Percentiles rank a stretch among this genome's conserved stretches.
Conservation (phyloP, 1,140 invertebrate species). For the Radopholus similis region DNA sequence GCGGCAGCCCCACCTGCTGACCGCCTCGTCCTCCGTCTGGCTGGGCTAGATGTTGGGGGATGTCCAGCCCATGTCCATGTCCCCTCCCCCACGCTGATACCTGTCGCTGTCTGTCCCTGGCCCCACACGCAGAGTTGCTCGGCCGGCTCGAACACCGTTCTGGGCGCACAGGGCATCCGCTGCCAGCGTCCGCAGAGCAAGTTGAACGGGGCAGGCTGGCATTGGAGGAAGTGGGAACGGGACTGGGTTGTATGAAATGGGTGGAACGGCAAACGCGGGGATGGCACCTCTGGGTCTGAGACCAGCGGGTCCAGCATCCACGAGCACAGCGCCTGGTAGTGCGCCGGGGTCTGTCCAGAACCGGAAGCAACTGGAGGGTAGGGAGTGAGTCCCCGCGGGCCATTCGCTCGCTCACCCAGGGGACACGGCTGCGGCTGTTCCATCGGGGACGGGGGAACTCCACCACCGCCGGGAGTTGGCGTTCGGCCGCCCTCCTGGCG, state of each 20-base stretch:
- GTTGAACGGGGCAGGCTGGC: constrained; percentile 59
- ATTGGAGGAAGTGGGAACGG: constrained; percentile 39
- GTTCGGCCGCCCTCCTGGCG: too few relatives aligned
- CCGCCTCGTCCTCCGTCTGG: too few relatives aligned
- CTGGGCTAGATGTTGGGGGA: too few relatives aligned
- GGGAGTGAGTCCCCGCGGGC: not conserved
- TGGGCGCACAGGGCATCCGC: constrained; percentile 58
- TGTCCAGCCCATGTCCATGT: too few relatives aligned
- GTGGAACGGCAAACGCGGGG: constrained; percentile 40
- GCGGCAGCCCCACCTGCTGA: too few relatives aligned
- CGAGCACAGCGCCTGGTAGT: constrained; percentile 53
- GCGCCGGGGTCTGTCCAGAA: constrained; percentile 16
- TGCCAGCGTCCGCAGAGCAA: constrained; percentile 59
- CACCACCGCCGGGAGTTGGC: constrained; percentile 43
- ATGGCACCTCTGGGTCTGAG: constrained; percentile 52
- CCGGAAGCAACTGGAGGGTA: constrained; percentile 7
- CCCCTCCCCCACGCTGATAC: too few relatives aligned
- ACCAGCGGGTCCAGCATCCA: constrained; percentile 59
- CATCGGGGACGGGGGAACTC: constrained; percentile 48
- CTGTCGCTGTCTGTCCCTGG: constrained; percentile 1
- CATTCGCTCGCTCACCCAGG: constrained; percentile 31
- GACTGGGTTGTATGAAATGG: constrained; percentile 25
- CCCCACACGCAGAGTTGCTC: constrained; percentile 58
- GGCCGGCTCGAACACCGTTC: constrained; percentile 48
- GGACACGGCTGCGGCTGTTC: constrained; percentile 57